Evolutionary conservation across 2,888 invertebrate species (phyloP).

Genomic region (Caenorhabditis afra): DNA sequence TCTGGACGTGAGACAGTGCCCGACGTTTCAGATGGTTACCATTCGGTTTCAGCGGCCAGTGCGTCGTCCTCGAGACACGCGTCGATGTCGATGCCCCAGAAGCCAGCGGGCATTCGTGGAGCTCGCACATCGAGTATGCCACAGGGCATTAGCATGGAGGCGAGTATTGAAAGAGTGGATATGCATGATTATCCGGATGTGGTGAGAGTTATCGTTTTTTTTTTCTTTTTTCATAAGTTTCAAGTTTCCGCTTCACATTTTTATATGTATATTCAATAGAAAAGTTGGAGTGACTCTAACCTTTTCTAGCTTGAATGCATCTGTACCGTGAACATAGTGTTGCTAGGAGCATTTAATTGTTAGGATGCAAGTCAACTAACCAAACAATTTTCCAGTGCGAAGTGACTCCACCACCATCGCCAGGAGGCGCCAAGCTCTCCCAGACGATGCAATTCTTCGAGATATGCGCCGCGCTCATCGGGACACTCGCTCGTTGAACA

Average conservation of each 20-base stretch:
- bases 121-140: slow-evolving; percentile 78
- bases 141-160: slow-evolving; percentile 66
- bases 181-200: slow-evolving; percentile 53
- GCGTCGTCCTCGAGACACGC: slow-evolving; percentile 79
- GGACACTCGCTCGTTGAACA: slow-evolving; percentile 90
- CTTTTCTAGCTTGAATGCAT: slow-evolving; percentile 1
- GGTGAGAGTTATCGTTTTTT: slow-evolving; percentile 46
- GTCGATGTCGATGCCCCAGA: slow-evolving; percentile 79
- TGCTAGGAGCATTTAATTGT: neutral
- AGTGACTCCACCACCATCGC: slow-evolving; percentile 73
- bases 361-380: neutral
- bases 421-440: slow-evolving; percentile 83
- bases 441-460: slow-evolving; percentile 99
- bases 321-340: neutral
- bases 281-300: slow-evolving; percentile 15
- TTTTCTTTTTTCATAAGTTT: slow-evolving; percentile 1
- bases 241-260: neutral
- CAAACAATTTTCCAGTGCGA: slow-evolving; percentile 61
- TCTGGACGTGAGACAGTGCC: slow-evolving; percentile 42
- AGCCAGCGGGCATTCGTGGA: slow-evolving; percentile 74
- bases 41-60: slow-evolving; percentile 69
- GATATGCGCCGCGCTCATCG: slow-evolving; percentile 98
- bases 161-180: slow-evolving; percentile 50
- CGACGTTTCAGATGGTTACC: slow-evolving; percentile 10
- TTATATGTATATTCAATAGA: too few relatives aligned